Base-by-base conservation (phyloP, 2,113 vertebrate species). In the Genyomyrus donnyi region DNA sequence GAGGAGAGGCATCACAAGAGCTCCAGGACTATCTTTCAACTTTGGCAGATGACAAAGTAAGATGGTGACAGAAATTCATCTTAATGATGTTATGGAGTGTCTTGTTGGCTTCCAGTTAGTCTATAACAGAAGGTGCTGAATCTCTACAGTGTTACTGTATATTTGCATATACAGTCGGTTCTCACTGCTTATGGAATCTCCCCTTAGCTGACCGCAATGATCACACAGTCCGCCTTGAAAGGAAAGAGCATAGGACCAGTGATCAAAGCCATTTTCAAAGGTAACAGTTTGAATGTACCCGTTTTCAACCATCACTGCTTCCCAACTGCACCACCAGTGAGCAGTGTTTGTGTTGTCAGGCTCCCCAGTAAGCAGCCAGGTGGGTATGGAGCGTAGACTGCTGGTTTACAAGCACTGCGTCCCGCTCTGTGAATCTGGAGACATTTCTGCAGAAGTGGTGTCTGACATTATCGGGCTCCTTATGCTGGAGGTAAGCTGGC, bases 381-480 rank as follows among this genome's bases (percentile, higher is more conserved):
- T 95, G 0, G 97, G 97, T 1, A 94, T 97, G 27, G 93, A 93
- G 48, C 95, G 97, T 88, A 97, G 97, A 88, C 93, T 96, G 48
- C 94, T 96, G 15, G 89, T 98, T 58, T 99, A 99, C 92, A 96
- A 96, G 83, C 97, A 96, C 92, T 98, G 97, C 24, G 85, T 98
- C 90, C 96, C 95, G 0, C 93, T 99, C 2, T 97, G 98, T 93
- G 98, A 99, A 90, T 99, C 98, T 0, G 97, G 98, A 35, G 97
- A 99, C 86, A 94, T 99, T 87, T 97, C 97, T 90, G 91, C 95
- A 90, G 95, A 97, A 89, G 96, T 97, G 56, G 97, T 95, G 1
- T 96, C 97, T 88, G 98, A 99, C 91, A 97, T 99, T 86, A 96
- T 98, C 89, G 97, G 98, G 66, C 92, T 99, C 86, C 95, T 99